These are phyloP conservation scores for Balearica regulorum DNA, from an alignment of 2,797 vertebrate species.

Conservation along the genomic window DNA sequence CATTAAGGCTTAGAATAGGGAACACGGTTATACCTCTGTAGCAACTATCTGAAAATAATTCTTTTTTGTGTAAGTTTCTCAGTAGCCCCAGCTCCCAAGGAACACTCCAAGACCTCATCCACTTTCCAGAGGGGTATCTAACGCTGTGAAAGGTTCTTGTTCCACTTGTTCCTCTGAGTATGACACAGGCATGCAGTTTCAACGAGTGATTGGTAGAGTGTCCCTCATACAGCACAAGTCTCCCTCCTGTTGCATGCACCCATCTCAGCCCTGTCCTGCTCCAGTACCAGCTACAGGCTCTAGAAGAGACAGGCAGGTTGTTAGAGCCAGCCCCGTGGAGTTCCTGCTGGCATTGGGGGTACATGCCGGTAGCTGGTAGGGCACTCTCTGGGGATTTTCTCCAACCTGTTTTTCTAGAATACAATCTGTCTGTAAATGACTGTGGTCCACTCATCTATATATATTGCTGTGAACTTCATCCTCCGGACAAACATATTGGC, in stretches of 20 bases:
- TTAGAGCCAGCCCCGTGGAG: neutral
- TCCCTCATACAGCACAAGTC: neutral
- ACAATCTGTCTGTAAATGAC: neutral
- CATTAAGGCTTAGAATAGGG: neutral
- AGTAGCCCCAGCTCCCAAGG: neutral
- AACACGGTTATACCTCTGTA: neutral
- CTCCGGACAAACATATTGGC: neutral
- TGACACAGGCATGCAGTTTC: neutral
- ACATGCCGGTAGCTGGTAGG: fast-evolving
- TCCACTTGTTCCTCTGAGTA: neutral
- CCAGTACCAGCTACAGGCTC: fast-evolving
- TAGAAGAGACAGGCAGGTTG: neutral
- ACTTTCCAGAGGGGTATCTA: neutral
- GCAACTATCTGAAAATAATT: neutral
- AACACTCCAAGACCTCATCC: neutral
- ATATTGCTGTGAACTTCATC: neutral
- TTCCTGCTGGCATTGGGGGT: neutral
- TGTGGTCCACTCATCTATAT: neutral
- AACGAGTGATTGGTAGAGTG: neutral
- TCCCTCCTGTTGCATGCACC: neutral
- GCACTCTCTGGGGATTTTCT: neutral
- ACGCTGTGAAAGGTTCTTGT: neutral
- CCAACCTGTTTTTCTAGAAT: neutral
- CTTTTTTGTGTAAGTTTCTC: neutral
- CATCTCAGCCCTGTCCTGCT: neutral